Conservation (phyloP, 2,113 vertebrate species). For the Aptenodytes patagonicus region DNA sequence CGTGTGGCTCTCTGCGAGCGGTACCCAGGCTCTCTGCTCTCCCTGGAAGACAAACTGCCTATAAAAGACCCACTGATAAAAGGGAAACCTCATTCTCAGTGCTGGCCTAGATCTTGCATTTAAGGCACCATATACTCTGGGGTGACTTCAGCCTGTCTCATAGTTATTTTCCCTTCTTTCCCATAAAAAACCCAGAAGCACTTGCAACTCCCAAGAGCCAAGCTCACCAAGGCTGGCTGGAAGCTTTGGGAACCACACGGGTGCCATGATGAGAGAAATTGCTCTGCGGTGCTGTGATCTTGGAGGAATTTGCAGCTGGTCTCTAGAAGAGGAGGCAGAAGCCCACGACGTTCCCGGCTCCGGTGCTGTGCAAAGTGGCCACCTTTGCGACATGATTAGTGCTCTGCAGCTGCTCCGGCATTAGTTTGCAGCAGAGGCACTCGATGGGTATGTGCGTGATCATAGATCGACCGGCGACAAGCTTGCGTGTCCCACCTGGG, state of each 20-base stretch:
- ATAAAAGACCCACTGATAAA: background rate
- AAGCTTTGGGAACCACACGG: background rate
- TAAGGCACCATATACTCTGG: background rate
- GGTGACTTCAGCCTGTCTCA: background rate
- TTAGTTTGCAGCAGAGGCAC: background rate
- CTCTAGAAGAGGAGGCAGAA: background rate
- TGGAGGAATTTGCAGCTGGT: background rate
- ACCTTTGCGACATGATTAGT: background rate
- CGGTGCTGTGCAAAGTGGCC: accelerated
- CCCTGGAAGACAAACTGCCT: background rate
- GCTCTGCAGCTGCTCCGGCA: background rate
- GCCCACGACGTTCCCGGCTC: accelerated
- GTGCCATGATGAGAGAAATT: background rate
- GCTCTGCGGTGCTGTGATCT: accelerated
- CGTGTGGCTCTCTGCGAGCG: accelerated
- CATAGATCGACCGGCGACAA: background rate
- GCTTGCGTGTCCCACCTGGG: background rate
- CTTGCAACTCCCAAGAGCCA: background rate
- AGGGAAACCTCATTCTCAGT: background rate
- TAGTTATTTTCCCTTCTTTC: background rate
- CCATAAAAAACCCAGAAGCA: background rate
- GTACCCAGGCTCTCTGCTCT: background rate
- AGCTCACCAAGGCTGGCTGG: background rate
- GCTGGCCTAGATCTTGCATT: background rate
- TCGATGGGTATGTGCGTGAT: background rate